These are phyloP conservation scores for Nudaria mundana DNA, from an alignment of 2,888 invertebrate genomes.

Conservation along the genomic window DNA sequence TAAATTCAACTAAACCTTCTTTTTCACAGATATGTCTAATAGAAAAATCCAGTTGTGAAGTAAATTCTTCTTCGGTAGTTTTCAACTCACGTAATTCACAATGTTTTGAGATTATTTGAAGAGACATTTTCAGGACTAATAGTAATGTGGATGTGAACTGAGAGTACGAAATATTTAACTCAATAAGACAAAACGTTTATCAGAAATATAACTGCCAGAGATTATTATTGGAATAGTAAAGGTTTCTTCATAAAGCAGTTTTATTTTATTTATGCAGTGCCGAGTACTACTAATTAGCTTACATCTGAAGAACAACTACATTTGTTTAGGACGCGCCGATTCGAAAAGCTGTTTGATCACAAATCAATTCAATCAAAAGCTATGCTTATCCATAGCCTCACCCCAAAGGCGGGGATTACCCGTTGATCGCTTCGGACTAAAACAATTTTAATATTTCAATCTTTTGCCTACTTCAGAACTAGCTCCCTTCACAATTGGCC, in stretches of 20 bases:
- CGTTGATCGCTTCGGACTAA: too few species aligned
- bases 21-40: conserved; percentile 24
- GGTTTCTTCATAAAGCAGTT: background rate
- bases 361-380: too few species aligned
- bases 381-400: too few species aligned
- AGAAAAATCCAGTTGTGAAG: conserved; percentile 21
- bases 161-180: background rate
- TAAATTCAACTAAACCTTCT: conserved; percentile 13
- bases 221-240: background rate
- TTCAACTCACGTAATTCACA: background rate
- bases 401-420: too few species aligned
- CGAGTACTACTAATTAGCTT: background rate
- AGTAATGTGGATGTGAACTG: background rate
- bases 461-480: too few species aligned
- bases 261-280: background rate
- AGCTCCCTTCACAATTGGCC: too few species aligned
- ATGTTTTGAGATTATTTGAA: background rate
- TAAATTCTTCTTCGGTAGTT: background rate
- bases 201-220: background rate
- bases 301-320: too few species aligned
- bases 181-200: background rate
- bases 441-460: too few species aligned
- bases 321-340: too few species aligned
- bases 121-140: background rate
- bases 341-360: too few species aligned